Evolutionary conservation across 2,113 vertebrate genomes (phyloP), one percentile per base, ranked within the genome.

Genomic region (Xiphorhynchus elegans): DNA sequence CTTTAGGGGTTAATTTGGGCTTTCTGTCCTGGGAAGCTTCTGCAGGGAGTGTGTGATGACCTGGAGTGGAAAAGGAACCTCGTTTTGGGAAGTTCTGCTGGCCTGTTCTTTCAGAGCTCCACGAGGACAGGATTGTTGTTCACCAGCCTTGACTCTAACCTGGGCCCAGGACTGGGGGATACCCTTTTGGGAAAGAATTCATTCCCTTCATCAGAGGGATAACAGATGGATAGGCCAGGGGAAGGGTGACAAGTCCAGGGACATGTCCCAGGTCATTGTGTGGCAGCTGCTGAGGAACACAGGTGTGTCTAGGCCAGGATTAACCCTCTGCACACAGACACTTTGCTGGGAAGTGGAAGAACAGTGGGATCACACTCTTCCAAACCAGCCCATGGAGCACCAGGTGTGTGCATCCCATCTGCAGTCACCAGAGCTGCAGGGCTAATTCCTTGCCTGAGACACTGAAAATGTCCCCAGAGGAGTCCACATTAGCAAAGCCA

Each of bases 401-500:
- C 67, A 53, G 83, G 33, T 52, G 49, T 5, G 5, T 18, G n/a
- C 60, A 78, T 49, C 88, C 85, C 88, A 53, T 62, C 74, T 62
- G 16, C 92, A 78, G 5, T 56, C 79, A 26, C 64, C 37, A 11
- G 88, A 86, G 76, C 12, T 92, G 75, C 78, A 85, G 78, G 42
- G 67, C 93, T 95, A 23, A 19, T 78, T 94, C 87, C 59, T 90
- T 96, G 85, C 88, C 44, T 49, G 73, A 94, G 75, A 73, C 53
- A 68, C 73, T 90, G 96, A 53, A 68, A 89, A 64, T 53, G 68
- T 95, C 82, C 96, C 90, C 96, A 63, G 37, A 90, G 93, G 95
- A 95, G 73, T 39, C 92, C 88, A 39, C 90, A 89, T 97, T 89
- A 96, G 92, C 92, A 89, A 92, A 96, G 86, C 96, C 96, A 94